These are phyloP conservation scores for Colletes gigas DNA, from an alignment of 1,140 invertebrate species.

Conservation along the genomic window DNA sequence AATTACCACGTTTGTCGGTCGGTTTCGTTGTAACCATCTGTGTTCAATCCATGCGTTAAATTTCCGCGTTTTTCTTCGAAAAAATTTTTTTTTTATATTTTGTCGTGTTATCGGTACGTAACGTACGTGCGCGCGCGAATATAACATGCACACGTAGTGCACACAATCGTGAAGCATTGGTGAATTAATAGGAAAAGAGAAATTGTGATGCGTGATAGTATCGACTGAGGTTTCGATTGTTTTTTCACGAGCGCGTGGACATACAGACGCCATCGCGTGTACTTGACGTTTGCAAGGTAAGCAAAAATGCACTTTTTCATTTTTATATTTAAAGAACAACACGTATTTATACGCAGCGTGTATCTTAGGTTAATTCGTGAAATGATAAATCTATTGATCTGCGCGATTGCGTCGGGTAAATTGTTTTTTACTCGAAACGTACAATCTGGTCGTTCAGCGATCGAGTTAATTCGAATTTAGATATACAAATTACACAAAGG, in stretches of 20 bases:
- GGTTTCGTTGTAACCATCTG: not conserved
- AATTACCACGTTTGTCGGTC: not conserved
- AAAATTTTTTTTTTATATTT: not conserved
- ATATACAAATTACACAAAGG: not conserved
- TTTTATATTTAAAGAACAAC: too few species aligned
- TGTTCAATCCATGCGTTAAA: not conserved
- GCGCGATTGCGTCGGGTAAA: not conserved
- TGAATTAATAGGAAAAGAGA: constrained; percentile 26
- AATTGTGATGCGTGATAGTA: constrained; percentile 37
- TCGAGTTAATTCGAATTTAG: too few species aligned
- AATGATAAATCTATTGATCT: too few species aligned
- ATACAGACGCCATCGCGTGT: constrained; percentile 53
- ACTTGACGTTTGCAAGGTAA: constrained; percentile 57
- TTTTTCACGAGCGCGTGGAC: constrained; percentile 11
- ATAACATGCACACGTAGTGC: not conserved
- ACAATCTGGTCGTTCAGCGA: too few species aligned
- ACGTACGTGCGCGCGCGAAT: not conserved
- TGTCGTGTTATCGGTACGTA: not conserved
- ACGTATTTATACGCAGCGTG: not conserved
- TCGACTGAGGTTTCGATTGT: constrained; percentile 9
- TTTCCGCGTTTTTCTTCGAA: not conserved
- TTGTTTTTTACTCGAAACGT: too few species aligned
- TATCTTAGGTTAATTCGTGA: not conserved
- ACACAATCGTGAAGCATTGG: not conserved
- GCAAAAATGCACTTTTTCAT: constrained; percentile 1